Evolutionary conservation across 92 coral and sea anemone genomes (phyloP).

Genomic region (Umimayanthus kanabou): DNA sequence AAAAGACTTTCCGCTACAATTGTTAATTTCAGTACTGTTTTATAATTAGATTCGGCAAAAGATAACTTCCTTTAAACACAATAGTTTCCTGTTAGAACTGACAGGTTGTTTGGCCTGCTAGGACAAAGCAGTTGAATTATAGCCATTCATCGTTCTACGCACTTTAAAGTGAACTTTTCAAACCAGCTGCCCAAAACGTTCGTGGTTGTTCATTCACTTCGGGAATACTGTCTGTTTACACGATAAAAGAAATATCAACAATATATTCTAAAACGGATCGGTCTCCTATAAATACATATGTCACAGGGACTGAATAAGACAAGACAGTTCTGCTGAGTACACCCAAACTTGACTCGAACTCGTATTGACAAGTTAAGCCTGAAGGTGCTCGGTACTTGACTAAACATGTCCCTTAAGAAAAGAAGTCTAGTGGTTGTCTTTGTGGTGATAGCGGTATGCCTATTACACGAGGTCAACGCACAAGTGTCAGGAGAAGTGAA

Average conservation of each 20-base stretch:
- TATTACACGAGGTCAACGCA: conserved; percentile 15
- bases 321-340: neutral
- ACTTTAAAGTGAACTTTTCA: neutral
- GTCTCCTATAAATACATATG: conserved; percentile 27
- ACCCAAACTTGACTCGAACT: neutral
- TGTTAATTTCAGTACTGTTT: neutral
- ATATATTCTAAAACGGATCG: neutral
- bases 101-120: neutral
- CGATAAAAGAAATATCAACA: conserved; percentile 27
- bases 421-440: conserved; percentile 3
- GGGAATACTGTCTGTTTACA: conserved; percentile 29
- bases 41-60: neutral
- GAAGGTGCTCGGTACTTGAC: neutral
- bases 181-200: conserved; percentile 21
- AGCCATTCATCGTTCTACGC: neutral
- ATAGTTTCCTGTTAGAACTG: conserved; percentile 11
- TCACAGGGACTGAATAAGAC: neutral
- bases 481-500: conserved; percentile 29
- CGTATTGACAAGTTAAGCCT: no score
- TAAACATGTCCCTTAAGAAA: neutral
- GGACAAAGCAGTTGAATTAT: conserved; percentile 22
- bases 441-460: conserved; percentile 19
- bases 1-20: neutral
- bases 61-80: conserved; percentile 23
- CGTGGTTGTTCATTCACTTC: conserved; percentile 37